phyloP scores from a whole-genome alignment of 1,140 invertebrate genomes.

The Cataglyphis hispanica region DNA sequence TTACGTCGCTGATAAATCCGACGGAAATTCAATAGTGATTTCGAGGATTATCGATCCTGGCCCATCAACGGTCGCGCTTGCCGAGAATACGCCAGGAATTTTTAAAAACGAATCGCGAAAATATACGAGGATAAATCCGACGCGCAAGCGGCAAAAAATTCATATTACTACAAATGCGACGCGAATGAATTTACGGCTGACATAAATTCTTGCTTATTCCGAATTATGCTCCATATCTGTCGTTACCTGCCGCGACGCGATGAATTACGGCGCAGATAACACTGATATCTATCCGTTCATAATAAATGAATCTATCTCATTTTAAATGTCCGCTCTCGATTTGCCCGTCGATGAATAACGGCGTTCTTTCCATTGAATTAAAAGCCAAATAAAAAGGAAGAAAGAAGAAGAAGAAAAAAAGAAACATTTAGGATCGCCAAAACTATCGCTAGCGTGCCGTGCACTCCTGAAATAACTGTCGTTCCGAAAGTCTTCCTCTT shows the following conservation, averaged over 20 bases:
- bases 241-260: constrained; percentile 59
- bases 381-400: background rate
- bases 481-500: constrained; percentile 48
- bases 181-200: constrained; percentile 64
- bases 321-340: constrained; percentile 50
- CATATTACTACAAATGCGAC: constrained; percentile 65
- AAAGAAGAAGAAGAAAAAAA: background rate
- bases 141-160: constrained; percentile 64
- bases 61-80: constrained; percentile 18
- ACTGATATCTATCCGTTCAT: constrained; percentile 60
- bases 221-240: constrained; percentile 72
- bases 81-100: constrained; percentile 29
- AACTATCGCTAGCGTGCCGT: constrained; percentile 51
- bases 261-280: constrained; percentile 63
- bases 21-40: constrained; percentile 54
- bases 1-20: constrained; percentile 43
- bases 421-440: constrained; percentile 57
- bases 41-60: constrained; percentile 45
- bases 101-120: constrained; percentile 32
- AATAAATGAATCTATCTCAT: constrained; percentile 60
- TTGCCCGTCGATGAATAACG: constrained; percentile 52
- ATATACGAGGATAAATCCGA: background rate
- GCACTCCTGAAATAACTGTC: constrained; percentile 67
- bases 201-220: constrained; percentile 71
- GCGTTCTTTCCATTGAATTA: constrained; percentile 6